Evolutionary conservation across 2,113 vertebrate species (phyloP).

Genomic region (Coptodon bakossiorum): DNA sequence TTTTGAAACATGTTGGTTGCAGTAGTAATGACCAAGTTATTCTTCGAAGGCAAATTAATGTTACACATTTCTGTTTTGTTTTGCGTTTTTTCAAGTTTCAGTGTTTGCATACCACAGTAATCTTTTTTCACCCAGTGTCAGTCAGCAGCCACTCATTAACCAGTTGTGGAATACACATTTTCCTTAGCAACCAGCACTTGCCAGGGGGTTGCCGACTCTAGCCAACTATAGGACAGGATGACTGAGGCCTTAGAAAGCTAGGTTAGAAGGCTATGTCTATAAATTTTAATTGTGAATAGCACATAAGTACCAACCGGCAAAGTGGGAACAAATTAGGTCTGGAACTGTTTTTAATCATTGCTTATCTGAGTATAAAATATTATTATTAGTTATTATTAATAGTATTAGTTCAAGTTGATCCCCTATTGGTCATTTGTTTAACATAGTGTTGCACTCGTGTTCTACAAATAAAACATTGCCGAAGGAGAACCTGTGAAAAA

Average conservation of each 20-base stretch:
- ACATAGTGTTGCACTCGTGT: not conserved
- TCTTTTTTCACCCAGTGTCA: not conserved
- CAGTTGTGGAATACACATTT: not conserved
- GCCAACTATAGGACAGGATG: not conserved
- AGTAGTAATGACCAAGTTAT: not conserved
- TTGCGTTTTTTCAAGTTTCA: not conserved
- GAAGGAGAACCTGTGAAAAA: not conserved
- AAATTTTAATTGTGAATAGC: not conserved
- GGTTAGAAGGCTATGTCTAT: not conserved
- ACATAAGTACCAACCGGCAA: not conserved
- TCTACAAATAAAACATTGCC: not conserved
- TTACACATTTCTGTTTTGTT: not conserved
- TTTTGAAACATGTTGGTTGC: not conserved
- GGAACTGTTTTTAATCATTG: not conserved
- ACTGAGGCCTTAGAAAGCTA: not conserved
- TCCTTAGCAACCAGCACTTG: not conserved
- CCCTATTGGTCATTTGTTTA: not conserved
- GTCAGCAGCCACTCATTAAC: not conserved
- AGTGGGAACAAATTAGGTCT: not conserved
- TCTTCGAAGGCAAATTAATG: not conserved
- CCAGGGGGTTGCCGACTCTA: not conserved
- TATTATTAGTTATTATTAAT: not conserved
- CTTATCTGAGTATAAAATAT: not conserved
- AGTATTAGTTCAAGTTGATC: not conserved
- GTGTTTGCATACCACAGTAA: not conserved